Evolutionary conservation across 1,140 invertebrate genomes (phyloP).

Genomic region (Papilio aristodemus): DNA sequence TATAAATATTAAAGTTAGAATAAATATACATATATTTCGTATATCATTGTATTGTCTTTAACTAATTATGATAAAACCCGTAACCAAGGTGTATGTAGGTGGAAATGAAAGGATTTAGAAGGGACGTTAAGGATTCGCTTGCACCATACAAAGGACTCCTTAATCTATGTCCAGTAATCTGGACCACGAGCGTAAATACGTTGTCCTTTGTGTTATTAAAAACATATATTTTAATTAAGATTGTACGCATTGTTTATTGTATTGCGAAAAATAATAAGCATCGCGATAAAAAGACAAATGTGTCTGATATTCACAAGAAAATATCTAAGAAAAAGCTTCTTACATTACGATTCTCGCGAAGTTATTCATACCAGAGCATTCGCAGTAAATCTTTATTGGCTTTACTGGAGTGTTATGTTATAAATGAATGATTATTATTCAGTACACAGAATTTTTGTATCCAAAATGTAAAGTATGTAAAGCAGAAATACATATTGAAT

Average conservation of each 20-base stretch:
- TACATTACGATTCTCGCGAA: slow-evolving; percentile 5
- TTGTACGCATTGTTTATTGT: no score
- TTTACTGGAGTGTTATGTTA: slow-evolving; percentile 15
- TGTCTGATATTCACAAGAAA: background rate
- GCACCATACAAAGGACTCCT: slow-evolving; percentile 2
- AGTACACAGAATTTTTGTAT: background rate
- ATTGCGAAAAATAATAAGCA: slow-evolving; percentile 9
- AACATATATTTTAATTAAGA: no score
- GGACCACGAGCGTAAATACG: background rate
- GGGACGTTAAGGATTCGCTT: background rate
- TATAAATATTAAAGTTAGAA: background rate
- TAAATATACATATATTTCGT: background rate
- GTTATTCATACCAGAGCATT: slow-evolving; percentile 15
- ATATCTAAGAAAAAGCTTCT: slow-evolving; percentile 7
- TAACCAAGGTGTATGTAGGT: background rate
- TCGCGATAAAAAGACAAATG: slow-evolving; percentile 17
- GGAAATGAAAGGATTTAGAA: slow-evolving; percentile 1
- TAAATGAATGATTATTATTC: slow-evolving; percentile 18
- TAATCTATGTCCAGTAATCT: slow-evolving; percentile 1
- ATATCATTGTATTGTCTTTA: background rate
- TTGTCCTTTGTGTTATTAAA: no score
- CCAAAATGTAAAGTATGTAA: background rate
- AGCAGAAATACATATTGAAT: background rate
- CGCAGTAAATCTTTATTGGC: slow-evolving; percentile 15
- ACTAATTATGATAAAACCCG: background rate